Evolutionary conservation across 1,140 invertebrate species (phyloP).

Genomic region (Ephestia elutella): DNA sequence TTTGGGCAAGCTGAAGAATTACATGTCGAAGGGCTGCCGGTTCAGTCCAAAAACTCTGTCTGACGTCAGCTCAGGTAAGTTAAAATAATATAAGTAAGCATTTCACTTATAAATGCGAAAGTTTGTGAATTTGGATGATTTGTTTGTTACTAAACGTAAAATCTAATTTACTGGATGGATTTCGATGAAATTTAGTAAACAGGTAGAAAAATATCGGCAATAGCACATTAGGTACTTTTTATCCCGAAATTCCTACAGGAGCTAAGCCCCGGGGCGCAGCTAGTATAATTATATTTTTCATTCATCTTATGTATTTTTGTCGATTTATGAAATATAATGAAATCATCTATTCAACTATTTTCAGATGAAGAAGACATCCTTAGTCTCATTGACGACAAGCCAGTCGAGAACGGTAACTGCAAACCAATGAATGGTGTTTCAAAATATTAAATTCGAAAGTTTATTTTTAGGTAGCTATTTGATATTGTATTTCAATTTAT

Average conservation of each 20-base stretch:
- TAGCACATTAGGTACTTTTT: no score
- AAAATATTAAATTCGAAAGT: neutral
- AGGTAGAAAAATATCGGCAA: no score
- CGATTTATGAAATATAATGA: no score
- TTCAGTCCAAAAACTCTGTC: slow-evolving; percentile 80
- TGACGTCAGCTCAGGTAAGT: slow-evolving; percentile 80
- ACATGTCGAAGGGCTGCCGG: slow-evolving; percentile 81
- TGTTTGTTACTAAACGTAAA: no score
- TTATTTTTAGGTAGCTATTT: neutral
- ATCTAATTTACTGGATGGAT: no score
- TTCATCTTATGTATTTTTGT: no score
- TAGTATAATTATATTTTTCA: no score
- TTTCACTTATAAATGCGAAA: neutral
- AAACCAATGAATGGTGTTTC: slow-evolving; percentile 43
- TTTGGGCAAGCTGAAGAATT: slow-evolving; percentile 82
- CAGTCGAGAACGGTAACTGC: slow-evolving; percentile 42
- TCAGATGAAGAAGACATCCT: slow-evolving; percentile 57
- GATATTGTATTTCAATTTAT: neutral
- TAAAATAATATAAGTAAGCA: neutral
- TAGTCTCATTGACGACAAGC: slow-evolving; percentile 53
- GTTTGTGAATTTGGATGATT: slow-evolving; percentile 4
- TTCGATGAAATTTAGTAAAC: no score
- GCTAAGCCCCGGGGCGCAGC: no score
- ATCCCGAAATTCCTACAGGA: no score
- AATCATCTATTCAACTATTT: slow-evolving; percentile 18